Conservation (phyloP, 1,140 invertebrate species). For the Bombyx mandarina region DNA sequence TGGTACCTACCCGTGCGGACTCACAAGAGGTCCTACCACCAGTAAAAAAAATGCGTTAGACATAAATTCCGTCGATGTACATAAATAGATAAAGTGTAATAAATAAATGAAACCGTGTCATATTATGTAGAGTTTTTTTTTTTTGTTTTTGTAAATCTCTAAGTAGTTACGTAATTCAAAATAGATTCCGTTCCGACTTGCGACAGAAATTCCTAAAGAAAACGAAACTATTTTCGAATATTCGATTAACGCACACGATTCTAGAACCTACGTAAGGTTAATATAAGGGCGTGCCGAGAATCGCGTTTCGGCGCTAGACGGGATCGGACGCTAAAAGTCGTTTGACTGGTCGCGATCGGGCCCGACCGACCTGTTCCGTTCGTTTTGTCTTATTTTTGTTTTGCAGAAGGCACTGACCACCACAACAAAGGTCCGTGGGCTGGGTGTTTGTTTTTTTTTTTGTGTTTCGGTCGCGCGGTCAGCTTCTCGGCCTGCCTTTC, state of each 20-base stretch:
- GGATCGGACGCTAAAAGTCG: conserved; percentile 26
- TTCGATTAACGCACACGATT: conserved; percentile 34
- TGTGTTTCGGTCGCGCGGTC: conserved; percentile 10
- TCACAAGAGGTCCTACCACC: too few species aligned
- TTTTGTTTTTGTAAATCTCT: neutral
- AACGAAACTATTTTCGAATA: conserved; percentile 42
- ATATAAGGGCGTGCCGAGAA: neutral
- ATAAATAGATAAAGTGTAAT: neutral
- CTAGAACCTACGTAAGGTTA: neutral
- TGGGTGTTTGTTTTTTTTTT: conserved; percentile 44
- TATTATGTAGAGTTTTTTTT: neutral
- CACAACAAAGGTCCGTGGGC: conserved; percentile 60
- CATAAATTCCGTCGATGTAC: neutral
- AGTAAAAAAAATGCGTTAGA: neutral
- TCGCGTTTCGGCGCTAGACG: neutral
- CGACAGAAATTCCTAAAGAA: conserved; percentile 60
- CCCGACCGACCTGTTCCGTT: conserved; percentile 30
- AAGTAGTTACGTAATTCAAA: neutral
- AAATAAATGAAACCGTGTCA: neutral
- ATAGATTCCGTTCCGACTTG: neutral
- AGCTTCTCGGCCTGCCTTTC: too few species aligned
- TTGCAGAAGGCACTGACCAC: conserved; percentile 65
- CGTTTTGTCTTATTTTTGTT: conserved; percentile 62
- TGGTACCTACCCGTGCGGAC: too few species aligned
- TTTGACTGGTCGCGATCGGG: conserved; percentile 46